Conservation (phyloP, 1,140 invertebrate genomes). For the Drosophila equinoxialis region DNA sequence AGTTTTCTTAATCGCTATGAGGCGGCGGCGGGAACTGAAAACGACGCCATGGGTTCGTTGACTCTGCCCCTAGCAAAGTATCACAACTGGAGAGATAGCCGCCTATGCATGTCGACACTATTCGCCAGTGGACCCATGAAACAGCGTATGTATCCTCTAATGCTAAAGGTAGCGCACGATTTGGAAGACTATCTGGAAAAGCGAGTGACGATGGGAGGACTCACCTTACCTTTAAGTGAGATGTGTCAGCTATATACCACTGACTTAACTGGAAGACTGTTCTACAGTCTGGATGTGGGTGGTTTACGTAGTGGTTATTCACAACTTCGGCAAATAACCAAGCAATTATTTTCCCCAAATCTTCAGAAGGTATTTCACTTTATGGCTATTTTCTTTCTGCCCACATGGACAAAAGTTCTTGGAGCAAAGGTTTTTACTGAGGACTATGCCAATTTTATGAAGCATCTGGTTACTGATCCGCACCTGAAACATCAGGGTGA, state of each 20-base stretch:
- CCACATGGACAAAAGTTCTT: slow-evolving; percentile 52
- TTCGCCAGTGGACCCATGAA: slow-evolving; percentile 85
- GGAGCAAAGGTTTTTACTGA: slow-evolving; percentile 65
- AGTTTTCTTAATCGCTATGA: slow-evolving; percentile 82
- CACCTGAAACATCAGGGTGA: slow-evolving; percentile 53
- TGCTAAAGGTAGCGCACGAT: slow-evolving; percentile 50
- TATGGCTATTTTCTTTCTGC: slow-evolving; percentile 82
- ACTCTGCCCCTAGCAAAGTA: slow-evolving; percentile 78
- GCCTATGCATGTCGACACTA: slow-evolving; percentile 84
- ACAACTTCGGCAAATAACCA: slow-evolving; percentile 77
- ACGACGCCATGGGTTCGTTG: slow-evolving; percentile 63
- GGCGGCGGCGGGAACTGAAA: slow-evolving; percentile 65
- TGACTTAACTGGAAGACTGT: slow-evolving; percentile 85
- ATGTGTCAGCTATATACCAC: slow-evolving; percentile 83
- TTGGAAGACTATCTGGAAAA: slow-evolving; percentile 52
- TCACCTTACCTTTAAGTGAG: slow-evolving; percentile 46
- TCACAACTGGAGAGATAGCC: slow-evolving; percentile 83
- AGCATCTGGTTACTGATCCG: slow-evolving; percentile 37
- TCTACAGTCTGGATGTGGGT: slow-evolving; percentile 85
- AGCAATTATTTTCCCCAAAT: slow-evolving; percentile 82
- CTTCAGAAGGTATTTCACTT: slow-evolving; percentile 73
- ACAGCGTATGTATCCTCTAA: slow-evolving; percentile 84
- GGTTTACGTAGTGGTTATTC: slow-evolving; percentile 83
- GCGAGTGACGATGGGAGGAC: slow-evolving; percentile 12
- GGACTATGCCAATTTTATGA: slow-evolving; percentile 69